Base-by-base conservation (phyloP, 1,140 invertebrate genomes). In the Venturia canescens region DNA sequence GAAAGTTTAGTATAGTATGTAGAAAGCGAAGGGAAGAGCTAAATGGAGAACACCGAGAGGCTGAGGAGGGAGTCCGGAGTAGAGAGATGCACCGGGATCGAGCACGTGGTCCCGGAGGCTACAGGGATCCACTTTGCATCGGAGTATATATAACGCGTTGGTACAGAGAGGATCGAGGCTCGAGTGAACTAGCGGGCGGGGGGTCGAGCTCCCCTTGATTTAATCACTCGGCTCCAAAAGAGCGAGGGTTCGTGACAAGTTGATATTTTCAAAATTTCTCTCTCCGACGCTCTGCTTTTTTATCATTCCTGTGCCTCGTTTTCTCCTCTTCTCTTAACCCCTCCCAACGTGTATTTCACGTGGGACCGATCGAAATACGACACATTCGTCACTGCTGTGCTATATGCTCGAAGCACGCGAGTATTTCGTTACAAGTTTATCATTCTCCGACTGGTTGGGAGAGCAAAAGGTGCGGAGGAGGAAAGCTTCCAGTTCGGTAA, bases 351-450 rank as follows among this genome's bases (percentile, higher is more conserved):
- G 50, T 53, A 77, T 63, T 70, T 79, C 70, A 18, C 26, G 69
- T 11, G 31, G 81, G 80, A 80, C 38, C 87, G 85, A 87, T 90
- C 88, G 88, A 89, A 89, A 87, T 89, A 88, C 84, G 86, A 80
- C 82, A 83, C 82, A 83, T 88, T 84, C 85, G 83, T 90, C 88
- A 89, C 66, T 84, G 57, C 66, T 80, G 71, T 53, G 21, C 29
- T 44, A 29, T 21, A 21, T 57, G 29, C 18, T 31, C 75, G 75
- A 38, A 66, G 18, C 53, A 63, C 66, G 66, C 66, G 75, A 63
- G 57, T 60, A 18, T 76, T 63, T 63, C 23, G 81, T 88, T 86
- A 86, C 85, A 82, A 86, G 90, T 90, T 90, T 90, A 90, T 88
- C 83, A 85, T 84, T 63, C 84, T 78, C 80, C 66, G 18, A 69